Evolutionary conservation across 2,797 vertebrate genomes (phyloP), one percentile per base, ranked within the genome.

Genomic region (Hephaestus fuliginosus): DNA sequence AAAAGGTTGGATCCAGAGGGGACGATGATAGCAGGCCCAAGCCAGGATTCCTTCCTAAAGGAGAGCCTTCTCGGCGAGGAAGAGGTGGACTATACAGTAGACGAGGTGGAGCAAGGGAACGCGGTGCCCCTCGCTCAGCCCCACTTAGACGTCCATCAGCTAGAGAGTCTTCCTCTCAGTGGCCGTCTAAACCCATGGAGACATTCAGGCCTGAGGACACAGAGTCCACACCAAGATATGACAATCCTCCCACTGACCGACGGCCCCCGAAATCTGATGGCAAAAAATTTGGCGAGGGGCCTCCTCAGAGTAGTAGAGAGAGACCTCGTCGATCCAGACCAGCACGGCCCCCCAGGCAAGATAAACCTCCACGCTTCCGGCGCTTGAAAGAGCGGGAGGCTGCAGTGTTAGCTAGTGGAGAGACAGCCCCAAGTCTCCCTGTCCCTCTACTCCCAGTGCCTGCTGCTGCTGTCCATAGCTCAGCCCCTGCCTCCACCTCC

Each of bases 321-420:
- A 96, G 97, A 51, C 97, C 98, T 22, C 96, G 98, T 49, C 95
- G 98, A 69, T 97, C 98, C 46, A 95, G 98, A 25, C 98, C 98
- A 56, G 96, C 98, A 0, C 93, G 98, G 30, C 98, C 98, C 33
- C 98, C 98, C 0, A 96, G 98, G 75, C 98, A 99, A 72, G 98
- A 99, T 91, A 99, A 99, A 64, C 98, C 98, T 0, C 98, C 98
- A 0, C 96, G 98, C 60, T 99, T 99, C 79, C 95, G 98, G 49
- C 95, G 98, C 61, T 96, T 99, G 62, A 97, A 99, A 86, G 96
- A 97, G 70, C 92, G 95, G 0, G 98, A 99, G 75, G 96, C 96
- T 20, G 95, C 94, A 0, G 95, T 94, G 41, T 90, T 94, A 22
- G 92, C 92, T 6, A 95, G 95, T 70, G 98, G 98, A 0, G 96